These are phyloP conservation scores for Bombus ignitus DNA, from an alignment of 1,140 invertebrate species.

Conservation along the genomic window DNA sequence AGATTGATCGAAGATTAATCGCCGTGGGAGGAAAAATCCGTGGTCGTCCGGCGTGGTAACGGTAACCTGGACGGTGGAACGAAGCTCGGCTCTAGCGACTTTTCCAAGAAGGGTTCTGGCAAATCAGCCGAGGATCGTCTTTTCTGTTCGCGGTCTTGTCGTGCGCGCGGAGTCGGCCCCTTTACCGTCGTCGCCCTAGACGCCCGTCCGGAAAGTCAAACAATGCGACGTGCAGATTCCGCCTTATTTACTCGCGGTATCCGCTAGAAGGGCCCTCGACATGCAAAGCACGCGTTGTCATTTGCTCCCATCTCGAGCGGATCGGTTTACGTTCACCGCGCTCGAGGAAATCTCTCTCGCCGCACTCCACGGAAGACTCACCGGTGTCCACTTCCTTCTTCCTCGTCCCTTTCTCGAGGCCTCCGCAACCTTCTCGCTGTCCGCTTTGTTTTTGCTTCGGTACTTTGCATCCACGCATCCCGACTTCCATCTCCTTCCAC, in stretches of 20 bases:
- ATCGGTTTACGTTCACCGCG: constrained; percentile 69
- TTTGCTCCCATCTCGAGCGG: constrained; percentile 75
- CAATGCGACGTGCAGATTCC: constrained; percentile 78
- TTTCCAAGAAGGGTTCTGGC: constrained; percentile 69
- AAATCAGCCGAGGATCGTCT: constrained; percentile 70
- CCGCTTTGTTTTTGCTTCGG: constrained; percentile 8
- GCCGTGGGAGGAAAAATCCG: background rate
- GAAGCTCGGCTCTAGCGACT: constrained; percentile 9
- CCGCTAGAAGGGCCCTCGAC: constrained; percentile 66
- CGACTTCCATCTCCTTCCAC: background rate
- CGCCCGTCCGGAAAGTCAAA: constrained; percentile 75
- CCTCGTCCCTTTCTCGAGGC: constrained; percentile 31
- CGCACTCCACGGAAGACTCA: constrained; percentile 24
- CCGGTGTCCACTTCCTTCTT: constrained; percentile 49
- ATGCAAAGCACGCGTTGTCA: constrained; percentile 78
- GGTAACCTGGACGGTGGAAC: constrained; percentile 9
- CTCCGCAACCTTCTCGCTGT: background rate
- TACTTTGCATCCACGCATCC: background rate
- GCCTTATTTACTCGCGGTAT: constrained; percentile 74
- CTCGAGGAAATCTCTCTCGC: constrained; percentile 54
- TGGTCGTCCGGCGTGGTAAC: background rate
- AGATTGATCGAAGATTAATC: constrained; percentile 42
- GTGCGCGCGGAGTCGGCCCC: constrained; percentile 69
- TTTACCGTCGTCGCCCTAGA: constrained; percentile 75
- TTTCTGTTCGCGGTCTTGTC: constrained; percentile 68